phyloP scores from a whole-genome alignment of 2,888 invertebrate genomes.

The Drosophila mayaguana region DNA sequence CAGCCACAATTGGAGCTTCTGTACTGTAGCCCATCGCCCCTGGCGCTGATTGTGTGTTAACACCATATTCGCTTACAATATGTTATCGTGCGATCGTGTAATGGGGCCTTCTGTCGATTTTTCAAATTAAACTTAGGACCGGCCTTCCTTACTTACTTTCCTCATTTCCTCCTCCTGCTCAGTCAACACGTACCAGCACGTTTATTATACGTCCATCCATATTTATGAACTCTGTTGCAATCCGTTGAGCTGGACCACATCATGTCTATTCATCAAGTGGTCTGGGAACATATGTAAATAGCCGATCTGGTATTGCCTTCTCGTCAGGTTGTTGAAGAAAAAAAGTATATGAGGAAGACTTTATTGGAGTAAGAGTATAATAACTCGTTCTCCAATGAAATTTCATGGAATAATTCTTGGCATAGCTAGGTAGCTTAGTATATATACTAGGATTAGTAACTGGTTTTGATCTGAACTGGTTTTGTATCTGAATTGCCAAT shows the following conservation, averaged over 20 bases:
- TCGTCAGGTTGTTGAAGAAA: background rate
- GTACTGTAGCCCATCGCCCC: conserved; percentile 48
- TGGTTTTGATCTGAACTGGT: background rate
- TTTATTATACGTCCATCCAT: conserved; percentile 55
- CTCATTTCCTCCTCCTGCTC: background rate
- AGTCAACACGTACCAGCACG: conserved; percentile 2
- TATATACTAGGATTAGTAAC: conserved; percentile 1
- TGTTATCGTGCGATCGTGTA: conserved; percentile 75
- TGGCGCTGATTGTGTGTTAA: conserved; percentile 76
- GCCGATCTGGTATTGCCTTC: conserved; percentile 2
- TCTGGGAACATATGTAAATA: conserved; percentile 13
- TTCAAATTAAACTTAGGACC: conserved; percentile 65
- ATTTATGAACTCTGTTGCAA: conserved; percentile 63
- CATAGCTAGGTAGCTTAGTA: background rate
- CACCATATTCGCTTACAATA: conserved; percentile 79
- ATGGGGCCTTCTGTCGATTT: conserved; percentile 69
- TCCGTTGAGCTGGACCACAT: conserved; percentile 1
- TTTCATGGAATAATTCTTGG: conserved; percentile 4
- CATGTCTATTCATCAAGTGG: conserved; percentile 23
- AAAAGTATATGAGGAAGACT: background rate
- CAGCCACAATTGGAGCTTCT: conserved; percentile 58
- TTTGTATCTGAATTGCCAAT: background rate
- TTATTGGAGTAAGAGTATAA: background rate
- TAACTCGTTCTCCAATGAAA: background rate
- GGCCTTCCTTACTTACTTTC: conserved; percentile 6